Percentiles rank a stretch among this genome's conserved stretches.
These are phyloP conservation scores for Formica exsecta DNA, from an alignment of 1,140 invertebrate species.

Conservation along the genomic window DNA sequence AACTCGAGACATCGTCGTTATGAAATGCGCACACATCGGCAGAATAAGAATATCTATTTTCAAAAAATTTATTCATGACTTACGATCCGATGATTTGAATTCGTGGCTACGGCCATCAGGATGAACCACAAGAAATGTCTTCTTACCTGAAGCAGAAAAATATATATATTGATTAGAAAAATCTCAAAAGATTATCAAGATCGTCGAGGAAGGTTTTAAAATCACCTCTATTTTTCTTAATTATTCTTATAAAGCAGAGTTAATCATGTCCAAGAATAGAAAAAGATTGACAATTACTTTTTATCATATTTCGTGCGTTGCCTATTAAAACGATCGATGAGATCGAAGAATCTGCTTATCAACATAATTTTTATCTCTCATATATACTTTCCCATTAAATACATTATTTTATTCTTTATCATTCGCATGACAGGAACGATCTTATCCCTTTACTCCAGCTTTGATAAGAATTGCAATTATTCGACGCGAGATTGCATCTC, in stretches of 20 bases:
- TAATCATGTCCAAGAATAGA: background rate
- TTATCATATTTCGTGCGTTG: background rate
- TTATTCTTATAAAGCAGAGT: background rate
- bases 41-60: constrained; percentile 19
- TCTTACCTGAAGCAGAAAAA: constrained; percentile 65
- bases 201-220: background rate
- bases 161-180: constrained; percentile 1
- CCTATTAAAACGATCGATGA: background rate
- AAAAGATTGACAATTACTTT: background rate
- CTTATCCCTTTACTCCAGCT: background rate
- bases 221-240: background rate
- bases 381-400: background rate
- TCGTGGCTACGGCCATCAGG: too few relatives aligned
- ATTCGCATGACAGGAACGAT: background rate
- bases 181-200: background rate
- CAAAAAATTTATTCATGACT: constrained; percentile 21
- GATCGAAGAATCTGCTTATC: background rate
- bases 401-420: background rate
- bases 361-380: background rate
- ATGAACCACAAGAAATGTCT: background rate
- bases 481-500: constrained; percentile 2
- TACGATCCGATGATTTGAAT: background rate
- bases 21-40: constrained; percentile 4
- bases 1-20: constrained; percentile 60
- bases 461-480: constrained; percentile 43